phyloP scores from a whole-genome alignment of 2,888 invertebrate genomes.

The Heteromyza rotundicornis region DNA sequence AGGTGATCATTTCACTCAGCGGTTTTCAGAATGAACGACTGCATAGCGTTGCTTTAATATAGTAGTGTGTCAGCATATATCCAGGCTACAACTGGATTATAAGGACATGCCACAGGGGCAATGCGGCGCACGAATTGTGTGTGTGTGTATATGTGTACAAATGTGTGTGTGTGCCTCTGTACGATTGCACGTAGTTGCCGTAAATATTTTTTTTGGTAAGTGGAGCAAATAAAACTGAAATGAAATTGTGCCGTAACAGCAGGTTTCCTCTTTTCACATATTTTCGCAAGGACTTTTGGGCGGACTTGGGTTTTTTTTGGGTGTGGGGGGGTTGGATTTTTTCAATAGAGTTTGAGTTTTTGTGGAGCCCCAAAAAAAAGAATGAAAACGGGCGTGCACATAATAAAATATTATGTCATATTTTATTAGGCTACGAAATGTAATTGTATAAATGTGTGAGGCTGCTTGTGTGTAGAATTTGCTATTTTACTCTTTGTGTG shows the following conservation, averaged over 20 bases:
- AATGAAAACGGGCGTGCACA: not conserved
- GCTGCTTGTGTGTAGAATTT: constrained; percentile 9
- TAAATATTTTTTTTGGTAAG: constrained; percentile 4
- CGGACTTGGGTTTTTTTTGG: too few species aligned
- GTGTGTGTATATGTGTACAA: too few species aligned
- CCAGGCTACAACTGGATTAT: constrained; percentile 41
- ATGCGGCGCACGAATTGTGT: not conserved
- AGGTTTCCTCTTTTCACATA: constrained; percentile 10
- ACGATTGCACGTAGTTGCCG: not conserved
- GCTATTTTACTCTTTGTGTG: too few species aligned
- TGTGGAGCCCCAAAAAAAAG: too few species aligned
- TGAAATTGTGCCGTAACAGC: constrained; percentile 38
- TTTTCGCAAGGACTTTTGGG: constrained; percentile 13
- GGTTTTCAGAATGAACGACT: constrained; percentile 10
- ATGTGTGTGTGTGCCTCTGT: not conserved
- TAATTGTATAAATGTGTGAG: constrained; percentile 18
- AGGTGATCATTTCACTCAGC: constrained; percentile 24
- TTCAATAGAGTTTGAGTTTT: too few species aligned
- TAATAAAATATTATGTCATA: constrained; percentile 33
- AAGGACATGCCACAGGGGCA: constrained; percentile 47
- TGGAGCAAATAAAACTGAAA: constrained; percentile 39
- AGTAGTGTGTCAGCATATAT: constrained; percentile 37
- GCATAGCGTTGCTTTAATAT: not conserved
- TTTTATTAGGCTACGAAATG: constrained; percentile 26
- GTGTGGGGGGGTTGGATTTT: too few species aligned